These are phyloP conservation scores for Hylaeus volcanicus DNA, from an alignment of 1,140 invertebrate genomes.

Conservation along the genomic window DNA sequence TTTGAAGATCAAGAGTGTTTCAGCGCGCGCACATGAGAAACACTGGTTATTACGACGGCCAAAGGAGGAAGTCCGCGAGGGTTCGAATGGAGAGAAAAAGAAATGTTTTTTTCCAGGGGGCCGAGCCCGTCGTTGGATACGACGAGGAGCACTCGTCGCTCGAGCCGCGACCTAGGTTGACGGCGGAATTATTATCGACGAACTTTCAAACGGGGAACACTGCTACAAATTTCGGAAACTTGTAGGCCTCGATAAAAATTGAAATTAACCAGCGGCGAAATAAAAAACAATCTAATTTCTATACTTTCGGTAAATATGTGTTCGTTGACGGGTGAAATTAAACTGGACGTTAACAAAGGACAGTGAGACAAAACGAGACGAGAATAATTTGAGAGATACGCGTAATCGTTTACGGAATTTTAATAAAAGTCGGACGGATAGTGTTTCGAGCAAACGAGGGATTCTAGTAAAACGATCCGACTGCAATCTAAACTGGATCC, in stretches of 20 bases:
- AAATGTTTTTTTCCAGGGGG: conserved; percentile 16
- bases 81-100: neutral
- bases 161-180: too few species aligned
- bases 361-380: neutral
- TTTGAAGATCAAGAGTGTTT: conserved; percentile 52
- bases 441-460: conserved; percentile 4
- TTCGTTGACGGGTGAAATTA: too few species aligned
- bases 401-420: conserved; percentile 14
- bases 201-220: too few species aligned
- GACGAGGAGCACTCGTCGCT: neutral
- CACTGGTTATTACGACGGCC: conserved; percentile 38
- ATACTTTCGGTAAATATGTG: too few species aligned
- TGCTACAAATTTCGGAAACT: too few species aligned
- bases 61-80: neutral
- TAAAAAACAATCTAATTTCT: too few species aligned
- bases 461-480: conserved; percentile 26
- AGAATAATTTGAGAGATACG: conserved; percentile 1
- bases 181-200: too few species aligned
- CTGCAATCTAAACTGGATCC: conserved; percentile 40
- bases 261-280: too few species aligned
- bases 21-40: conserved; percentile 37
- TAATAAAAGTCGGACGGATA: conserved; percentile 5
- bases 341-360: too few species aligned
- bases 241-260: too few species aligned
- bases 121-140: neutral